Evolutionary conservation across 2,888 invertebrate genomes (phyloP).

Genomic region (Lepidochrysops patricia): DNA sequence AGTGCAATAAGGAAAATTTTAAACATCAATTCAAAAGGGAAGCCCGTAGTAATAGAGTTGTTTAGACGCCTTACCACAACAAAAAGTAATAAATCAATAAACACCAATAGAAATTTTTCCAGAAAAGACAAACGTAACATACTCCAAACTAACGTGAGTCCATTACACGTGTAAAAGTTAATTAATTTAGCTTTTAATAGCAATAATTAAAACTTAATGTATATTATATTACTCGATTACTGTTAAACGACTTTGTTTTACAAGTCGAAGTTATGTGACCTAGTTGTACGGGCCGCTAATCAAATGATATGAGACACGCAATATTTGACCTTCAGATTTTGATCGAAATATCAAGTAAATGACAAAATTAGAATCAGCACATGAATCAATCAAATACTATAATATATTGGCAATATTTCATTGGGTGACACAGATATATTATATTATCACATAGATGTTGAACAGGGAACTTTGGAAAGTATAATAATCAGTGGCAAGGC

Average conservation of each 20-base stretch:
- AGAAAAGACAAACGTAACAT: too few species aligned
- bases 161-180: neutral
- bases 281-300: neutral
- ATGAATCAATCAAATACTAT: neutral
- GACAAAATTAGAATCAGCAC: neutral
- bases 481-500: too few species aligned
- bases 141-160: neutral
- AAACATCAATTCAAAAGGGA: too few species aligned
- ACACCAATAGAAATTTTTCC: too few species aligned
- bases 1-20: too few species aligned
- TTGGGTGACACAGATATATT: neutral
- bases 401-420: neutral
- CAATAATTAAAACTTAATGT: conserved; percentile 1
- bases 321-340: neutral
- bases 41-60: too few species aligned
- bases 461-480: too few species aligned
- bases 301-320: conserved; percentile 6
- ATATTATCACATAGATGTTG: too few species aligned
- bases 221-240: neutral
- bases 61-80: too few species aligned
- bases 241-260: neutral
- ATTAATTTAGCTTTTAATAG: neutral
- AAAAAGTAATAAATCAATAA: too few species aligned
- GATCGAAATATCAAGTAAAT: neutral
- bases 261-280: conserved; percentile 7